These are phyloP conservation scores for Anodontia alba DNA, from an alignment of 2,888 invertebrate genomes.

Conservation along the genomic window DNA sequence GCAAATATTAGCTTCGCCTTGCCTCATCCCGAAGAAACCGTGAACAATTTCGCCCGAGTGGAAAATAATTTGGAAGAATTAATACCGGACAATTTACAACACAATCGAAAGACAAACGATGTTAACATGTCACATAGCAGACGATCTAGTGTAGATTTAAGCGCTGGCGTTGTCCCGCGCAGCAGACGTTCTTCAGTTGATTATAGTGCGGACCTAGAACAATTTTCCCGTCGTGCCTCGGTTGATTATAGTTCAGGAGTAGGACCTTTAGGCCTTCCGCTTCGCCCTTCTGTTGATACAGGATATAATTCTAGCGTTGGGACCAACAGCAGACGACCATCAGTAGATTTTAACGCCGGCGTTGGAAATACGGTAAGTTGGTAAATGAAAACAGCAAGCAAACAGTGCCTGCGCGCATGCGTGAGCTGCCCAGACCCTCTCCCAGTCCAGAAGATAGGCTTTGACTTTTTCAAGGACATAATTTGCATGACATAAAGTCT, in stretches of 20 bases:
- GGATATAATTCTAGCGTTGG: not conserved
- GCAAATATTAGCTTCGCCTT: not conserved
- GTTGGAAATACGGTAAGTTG: constrained; percentile 31
- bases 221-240: constrained; percentile 31
- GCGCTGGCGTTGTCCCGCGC: constrained; percentile 19
- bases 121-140: constrained; percentile 17
- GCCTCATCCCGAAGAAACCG: not conserved
- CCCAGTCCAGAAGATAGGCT: too few relatives aligned
- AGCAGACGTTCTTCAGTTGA: constrained; percentile 52
- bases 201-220: constrained; percentile 35
- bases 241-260: constrained; percentile 28
- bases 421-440: too few relatives aligned
- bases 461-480: too few relatives aligned
- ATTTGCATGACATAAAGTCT: too few relatives aligned
- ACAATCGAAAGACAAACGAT: not conserved
- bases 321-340: constrained; percentile 40
- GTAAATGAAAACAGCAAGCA: too few relatives aligned
- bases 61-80: constrained; percentile 10
- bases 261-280: not conserved
- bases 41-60: not conserved
- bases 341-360: constrained; percentile 45
- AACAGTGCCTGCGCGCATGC: too few relatives aligned
- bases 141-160: constrained; percentile 37
- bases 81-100: constrained; percentile 6
- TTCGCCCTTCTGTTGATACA: not conserved